These are phyloP conservation scores for Scotopteryx bipunctaria DNA, from an alignment of 2,888 invertebrate genomes.

Conservation along the genomic window DNA sequence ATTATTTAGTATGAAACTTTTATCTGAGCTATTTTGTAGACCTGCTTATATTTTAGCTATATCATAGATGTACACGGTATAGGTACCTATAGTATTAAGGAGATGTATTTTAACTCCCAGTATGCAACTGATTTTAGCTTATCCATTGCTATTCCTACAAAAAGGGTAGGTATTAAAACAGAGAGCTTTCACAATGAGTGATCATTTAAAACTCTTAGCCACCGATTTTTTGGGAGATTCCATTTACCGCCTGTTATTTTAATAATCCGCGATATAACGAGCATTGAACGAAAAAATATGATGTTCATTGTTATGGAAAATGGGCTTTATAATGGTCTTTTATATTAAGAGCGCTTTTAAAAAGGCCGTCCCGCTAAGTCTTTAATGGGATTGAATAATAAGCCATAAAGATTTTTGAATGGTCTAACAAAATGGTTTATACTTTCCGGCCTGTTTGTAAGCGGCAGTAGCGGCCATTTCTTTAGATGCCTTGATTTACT, in stretches of 20 bases:
- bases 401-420: conserved; percentile 78
- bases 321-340: conserved; percentile 73
- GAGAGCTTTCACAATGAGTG: conserved; percentile 7
- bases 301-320: conserved; percentile 76
- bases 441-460: conserved; percentile 64
- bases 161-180: background rate
- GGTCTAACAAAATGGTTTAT: conserved; percentile 73
- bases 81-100: too few species aligned
- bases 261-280: conserved; percentile 67
- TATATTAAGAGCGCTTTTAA: conserved; percentile 70
- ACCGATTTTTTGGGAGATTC: conserved; percentile 41
- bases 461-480: conserved; percentile 60
- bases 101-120: too few species aligned
- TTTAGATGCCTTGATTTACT: conserved; percentile 71
- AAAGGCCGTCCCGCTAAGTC: conserved; percentile 72
- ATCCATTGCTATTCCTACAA: background rate
- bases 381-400: conserved; percentile 79
- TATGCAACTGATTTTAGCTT: background rate
- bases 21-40: too few species aligned
- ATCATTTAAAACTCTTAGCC: conserved; percentile 34
- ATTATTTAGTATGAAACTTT: too few species aligned
- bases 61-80: too few species aligned
- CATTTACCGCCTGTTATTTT: conserved; percentile 64
- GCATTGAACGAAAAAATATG: conserved; percentile 64
- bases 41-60: too few species aligned